phyloP scores from a whole-genome alignment of 2,113 vertebrate species.

The Vicugna pacos region DNA sequence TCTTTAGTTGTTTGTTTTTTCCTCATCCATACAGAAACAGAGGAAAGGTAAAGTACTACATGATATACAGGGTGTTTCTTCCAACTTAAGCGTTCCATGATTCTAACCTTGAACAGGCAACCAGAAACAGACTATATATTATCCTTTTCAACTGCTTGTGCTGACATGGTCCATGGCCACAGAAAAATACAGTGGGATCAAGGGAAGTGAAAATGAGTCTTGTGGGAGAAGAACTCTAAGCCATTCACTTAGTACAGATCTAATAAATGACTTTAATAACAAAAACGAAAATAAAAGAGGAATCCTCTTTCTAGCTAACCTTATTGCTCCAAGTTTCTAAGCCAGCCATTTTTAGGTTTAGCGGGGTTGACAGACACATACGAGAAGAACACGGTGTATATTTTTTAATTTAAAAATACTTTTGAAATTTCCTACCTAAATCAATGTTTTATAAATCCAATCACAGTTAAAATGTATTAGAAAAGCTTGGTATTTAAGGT shows the following conservation, averaged over 20 bases:
- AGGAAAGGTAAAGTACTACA: background rate
- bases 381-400: background rate
- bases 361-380: background rate
- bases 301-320: background rate
- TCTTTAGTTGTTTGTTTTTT: background rate
- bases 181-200: background rate
- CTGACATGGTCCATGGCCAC: background rate
- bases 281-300: background rate
- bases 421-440: conserved; percentile 42
- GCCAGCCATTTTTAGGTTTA: background rate
- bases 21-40: background rate
- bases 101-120: background rate
- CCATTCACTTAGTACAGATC: background rate
- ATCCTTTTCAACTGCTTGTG: background rate
- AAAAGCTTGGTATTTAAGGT: conserved; percentile 4
- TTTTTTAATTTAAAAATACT: background rate
- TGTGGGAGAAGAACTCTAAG: background rate
- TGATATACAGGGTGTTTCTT: background rate
- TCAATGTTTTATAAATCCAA: background rate
- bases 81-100: background rate
- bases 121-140: background rate
- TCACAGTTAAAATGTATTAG: background rate
- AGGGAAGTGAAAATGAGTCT: conserved; percentile 9
- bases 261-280: background rate
- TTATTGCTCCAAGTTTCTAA: background rate